Conservation (phyloP, 2,797 vertebrate genomes). For the Lepidocolaptes lacrymiger region DNA sequence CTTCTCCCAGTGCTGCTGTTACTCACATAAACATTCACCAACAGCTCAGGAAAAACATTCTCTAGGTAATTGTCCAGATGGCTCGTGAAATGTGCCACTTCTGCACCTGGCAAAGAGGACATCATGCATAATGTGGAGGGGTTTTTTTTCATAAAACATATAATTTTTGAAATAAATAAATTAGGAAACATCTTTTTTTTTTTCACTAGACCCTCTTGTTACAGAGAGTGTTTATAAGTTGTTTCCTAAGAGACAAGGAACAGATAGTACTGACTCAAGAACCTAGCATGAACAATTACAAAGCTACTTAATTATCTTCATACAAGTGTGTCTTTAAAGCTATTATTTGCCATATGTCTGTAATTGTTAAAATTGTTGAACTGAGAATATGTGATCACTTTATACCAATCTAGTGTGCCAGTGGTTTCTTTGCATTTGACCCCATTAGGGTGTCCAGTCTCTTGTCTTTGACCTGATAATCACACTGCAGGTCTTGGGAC, state of each 20-base stretch:
- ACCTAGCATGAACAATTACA: not conserved
- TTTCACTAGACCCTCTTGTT: not conserved
- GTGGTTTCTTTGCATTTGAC: not conserved
- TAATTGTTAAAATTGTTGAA: not conserved
- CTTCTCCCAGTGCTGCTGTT: not conserved
- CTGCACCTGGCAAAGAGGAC: not conserved
- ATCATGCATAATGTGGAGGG: not conserved
- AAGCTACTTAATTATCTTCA: not conserved
- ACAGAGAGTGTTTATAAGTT: not conserved
- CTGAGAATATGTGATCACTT: not conserved
- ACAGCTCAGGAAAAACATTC: not conserved
- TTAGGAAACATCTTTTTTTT: not conserved
- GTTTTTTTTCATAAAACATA: not conserved
- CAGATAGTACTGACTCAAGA: not conserved
- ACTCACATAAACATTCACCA: not conserved
- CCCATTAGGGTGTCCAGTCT: not conserved
- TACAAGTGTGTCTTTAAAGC: not conserved
- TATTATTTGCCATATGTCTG: not conserved
- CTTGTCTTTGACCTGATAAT: not conserved
- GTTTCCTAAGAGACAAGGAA: not conserved
- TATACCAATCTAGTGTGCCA: not conserved
- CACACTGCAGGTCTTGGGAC: not conserved
- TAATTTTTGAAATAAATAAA: not conserved
- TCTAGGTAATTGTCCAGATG: conserved; percentile 10
- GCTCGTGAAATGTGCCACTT: not conserved